Base-by-base conservation (phyloP, 2,113 vertebrate genomes). In the Cebidichthys violaceus region DNA sequence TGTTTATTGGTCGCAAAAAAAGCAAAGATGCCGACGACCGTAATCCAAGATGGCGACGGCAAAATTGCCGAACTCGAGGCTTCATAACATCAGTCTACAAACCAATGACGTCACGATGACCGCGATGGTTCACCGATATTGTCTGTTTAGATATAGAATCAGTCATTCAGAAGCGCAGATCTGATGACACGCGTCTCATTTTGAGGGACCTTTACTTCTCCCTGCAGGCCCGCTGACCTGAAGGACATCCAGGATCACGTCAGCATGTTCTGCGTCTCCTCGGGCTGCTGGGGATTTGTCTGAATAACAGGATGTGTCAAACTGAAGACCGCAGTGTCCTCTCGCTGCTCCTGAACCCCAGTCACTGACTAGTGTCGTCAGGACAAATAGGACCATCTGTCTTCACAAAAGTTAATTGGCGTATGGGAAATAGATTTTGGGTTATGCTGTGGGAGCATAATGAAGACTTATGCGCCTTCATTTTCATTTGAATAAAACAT, bases 261-360 rank as follows among this genome's bases (percentile, higher is more conserved):
- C 89, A 88, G 86, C 86, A 88, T 52, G 79, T 74, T 85, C 24
- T 54, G 35, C 1, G 35, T 75, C 66, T 76, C 79, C 4, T 29
- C 7, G 2, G 69, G 54, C 50, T 65, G 55, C 75, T 8, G 82
- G 75, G 61, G 79, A 87, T 87, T 86, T 87, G 39, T 90, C 52
- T 81, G 72, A 84, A 91, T 84, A 87, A 84, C 89, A 82, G 82
- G 82, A 90, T 14, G 39, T 68, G 80, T 75, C 75, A 59, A 54
- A 84, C 7, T 24, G 2, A 43, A 65, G 52, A 35, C 64, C 54
- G 75, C 64, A 57, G 62, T 33, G 70, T 81, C 45, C 72, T 73
- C 18, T 37, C 14, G 0, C 62, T 62, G 77, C 52, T 17, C 31
- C 33, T 3, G 29, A 31, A 72, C 67, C 61, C 17, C 15, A 5